Conservation (phyloP, 2,888 invertebrate species). For the Spisula subtruncata region DNA sequence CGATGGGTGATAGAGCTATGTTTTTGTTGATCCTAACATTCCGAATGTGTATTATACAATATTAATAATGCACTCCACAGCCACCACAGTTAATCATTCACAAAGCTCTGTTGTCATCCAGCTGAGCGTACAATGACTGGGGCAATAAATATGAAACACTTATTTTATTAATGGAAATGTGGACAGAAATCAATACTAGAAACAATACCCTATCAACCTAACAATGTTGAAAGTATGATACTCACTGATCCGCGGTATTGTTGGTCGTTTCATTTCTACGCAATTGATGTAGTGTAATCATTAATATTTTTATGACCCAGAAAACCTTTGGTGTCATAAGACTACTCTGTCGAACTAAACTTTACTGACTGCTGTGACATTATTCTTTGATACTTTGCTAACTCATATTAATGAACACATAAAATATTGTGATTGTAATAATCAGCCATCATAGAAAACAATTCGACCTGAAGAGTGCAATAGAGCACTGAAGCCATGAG, state of each 20-base stretch:
- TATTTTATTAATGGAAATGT: background rate
- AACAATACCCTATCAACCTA: background rate
- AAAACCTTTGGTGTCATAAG: background rate
- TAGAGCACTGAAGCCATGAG: no score
- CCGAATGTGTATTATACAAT: background rate
- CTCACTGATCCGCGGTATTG: background rate
- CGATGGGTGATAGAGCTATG: no score
- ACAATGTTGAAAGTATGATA: background rate
- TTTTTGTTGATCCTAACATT: no score
- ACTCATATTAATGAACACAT: no score
- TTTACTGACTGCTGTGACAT: no score
- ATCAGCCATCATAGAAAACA: no score
- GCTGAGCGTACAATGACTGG: background rate
- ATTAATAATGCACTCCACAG: background rate
- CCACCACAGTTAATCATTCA: background rate
- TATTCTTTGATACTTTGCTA: no score
- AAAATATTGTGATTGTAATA: no score
- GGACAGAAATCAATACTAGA: background rate
- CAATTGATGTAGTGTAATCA: background rate
- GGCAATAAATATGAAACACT: background rate
- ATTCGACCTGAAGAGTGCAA: no score
- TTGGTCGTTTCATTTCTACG: background rate
- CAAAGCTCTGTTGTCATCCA: background rate
- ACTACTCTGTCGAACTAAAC: no score
- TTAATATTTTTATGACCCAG: background rate